Base-by-base conservation (phyloP, 2,797 vertebrate species). In the Pseudomugil gertrudae region DNA sequence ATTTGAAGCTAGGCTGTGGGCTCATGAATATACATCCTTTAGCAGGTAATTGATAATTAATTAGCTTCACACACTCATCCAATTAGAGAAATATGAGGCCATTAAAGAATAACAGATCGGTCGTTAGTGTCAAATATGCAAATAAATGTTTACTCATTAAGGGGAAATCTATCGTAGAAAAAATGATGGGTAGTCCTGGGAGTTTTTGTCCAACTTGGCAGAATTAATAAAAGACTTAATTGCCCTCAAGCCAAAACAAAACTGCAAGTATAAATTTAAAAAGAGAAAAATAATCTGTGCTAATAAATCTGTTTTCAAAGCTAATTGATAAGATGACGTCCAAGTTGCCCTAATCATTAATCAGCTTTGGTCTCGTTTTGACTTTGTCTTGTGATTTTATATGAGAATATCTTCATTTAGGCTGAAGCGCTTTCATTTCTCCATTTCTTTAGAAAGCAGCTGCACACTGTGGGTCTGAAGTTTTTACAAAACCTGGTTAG, bases 11-110 rank as follows among this genome's bases (percentile, higher is more conserved):
- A 76, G 81, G 78, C 79, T 79, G 69, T 63, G 69, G 80, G 75
- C 83, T 89, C 78, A 76, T 90, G 81, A 85, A 89, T 84, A 85
- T 83, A 78, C 83, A 77, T 60, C 88, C 82, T 85, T 91, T 90
- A 90, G 85, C 77, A 73, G 79, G 71, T 91, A 91, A 92, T 90
- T 89, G 85, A 69, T 91, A 74, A 89, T 91, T 92, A 92, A 92
- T 91, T 91, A 89, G 83, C 77, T 77, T 70, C 58, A 66, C 85
- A 84, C 74, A 69, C 84, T 85, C 81, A 71, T 78, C 79, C 81
- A 91, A 87, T 91, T 90, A 89, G 70, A 82, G 69, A 84, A 83
- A 89, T 88, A 89, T 81, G 82, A 82, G 77, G 80, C 84, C 87
- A 86, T 91, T 89, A 85, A 79, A 78, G 68, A 87, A 73, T 77